Conservation (phyloP, 2,797 vertebrate species). For the Gallirallus australis region DNA sequence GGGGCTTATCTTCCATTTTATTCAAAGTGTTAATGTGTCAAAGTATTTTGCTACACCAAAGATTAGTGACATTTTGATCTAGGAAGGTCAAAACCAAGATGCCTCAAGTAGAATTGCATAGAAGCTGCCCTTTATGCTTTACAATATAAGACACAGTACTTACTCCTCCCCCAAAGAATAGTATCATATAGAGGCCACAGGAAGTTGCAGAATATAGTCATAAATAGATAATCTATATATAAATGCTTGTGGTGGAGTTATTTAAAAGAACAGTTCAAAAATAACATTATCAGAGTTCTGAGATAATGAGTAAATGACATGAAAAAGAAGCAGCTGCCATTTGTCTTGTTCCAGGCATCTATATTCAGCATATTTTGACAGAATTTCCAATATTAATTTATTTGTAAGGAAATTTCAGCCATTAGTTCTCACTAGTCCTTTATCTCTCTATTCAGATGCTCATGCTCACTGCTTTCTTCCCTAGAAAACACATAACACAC, state of each 20-base stretch:
- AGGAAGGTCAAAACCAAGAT: neutral
- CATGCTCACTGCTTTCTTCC: neutral
- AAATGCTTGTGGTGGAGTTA: neutral
- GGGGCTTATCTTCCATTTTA: slow-evolving; percentile 17
- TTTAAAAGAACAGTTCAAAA: slow-evolving; percentile 13
- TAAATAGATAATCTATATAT: neutral
- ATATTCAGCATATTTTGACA: neutral
- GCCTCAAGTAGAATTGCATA: neutral
- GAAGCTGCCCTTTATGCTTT: neutral
- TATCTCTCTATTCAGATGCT: neutral
- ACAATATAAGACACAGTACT: neutral
- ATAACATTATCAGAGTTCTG: neutral
- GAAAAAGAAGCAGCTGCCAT: neutral
- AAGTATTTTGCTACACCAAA: neutral
- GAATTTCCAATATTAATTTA: neutral
- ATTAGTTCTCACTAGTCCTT: neutral
- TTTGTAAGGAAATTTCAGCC: neutral
- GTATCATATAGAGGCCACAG: neutral
- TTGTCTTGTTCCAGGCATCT: neutral
- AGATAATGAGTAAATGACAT: neutral
- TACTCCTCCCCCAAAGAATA: neutral
- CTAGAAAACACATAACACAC: neutral
- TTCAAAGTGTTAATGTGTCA: neutral
- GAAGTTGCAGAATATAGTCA: neutral
- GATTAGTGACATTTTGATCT: neutral